Evolutionary conservation across 2,888 invertebrate species (phyloP).

Genomic region (Dione vanillae): DNA sequence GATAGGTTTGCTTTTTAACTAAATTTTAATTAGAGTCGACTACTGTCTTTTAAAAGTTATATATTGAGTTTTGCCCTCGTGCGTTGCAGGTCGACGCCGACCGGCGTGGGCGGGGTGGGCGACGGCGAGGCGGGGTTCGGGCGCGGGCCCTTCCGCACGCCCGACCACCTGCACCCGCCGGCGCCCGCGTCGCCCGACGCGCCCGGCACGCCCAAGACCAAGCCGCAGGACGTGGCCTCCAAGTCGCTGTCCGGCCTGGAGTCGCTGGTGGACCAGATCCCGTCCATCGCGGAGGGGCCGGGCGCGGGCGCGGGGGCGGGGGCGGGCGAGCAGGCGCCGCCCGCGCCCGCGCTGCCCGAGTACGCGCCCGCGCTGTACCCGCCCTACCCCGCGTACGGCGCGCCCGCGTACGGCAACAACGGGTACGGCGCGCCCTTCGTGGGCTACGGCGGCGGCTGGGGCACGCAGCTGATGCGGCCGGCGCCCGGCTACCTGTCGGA

Average conservation of each 20-base stretch:
- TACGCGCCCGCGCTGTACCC: conserved; percentile 65
- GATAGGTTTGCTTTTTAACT: too few species aligned
- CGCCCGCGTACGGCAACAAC: conserved; percentile 68
- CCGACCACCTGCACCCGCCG: conserved; percentile 55
- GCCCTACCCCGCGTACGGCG: conserved; percentile 69
- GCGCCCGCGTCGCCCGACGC: conserved; percentile 62
- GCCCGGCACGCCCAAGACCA: conserved; percentile 70
- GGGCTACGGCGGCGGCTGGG: conserved; percentile 79
- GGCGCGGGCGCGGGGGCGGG: conserved; percentile 45
- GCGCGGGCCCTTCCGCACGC: conserved; percentile 59
- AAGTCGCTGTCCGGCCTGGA: conserved; percentile 94
- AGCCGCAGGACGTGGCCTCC: conserved; percentile 90
- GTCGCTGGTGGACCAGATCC: conserved; percentile 95
- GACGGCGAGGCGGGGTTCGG: conserved; percentile 52
- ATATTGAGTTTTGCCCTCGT: background rate
- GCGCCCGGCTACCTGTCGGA: conserved; percentile 80
- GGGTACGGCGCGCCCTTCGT: conserved; percentile 75
- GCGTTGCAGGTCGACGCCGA: conserved; percentile 64
- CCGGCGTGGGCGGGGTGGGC: conserved; percentile 35
- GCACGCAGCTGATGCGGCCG: conserved; percentile 77
- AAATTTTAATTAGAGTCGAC: too few species aligned
- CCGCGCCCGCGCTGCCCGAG: conserved; percentile 62
- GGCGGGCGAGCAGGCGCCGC: conserved; percentile 49
- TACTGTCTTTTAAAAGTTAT: too few species aligned
- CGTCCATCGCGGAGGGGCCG: conserved; percentile 91